Percentiles rank a stretch among this genome's conserved stretches.
Conservation (phyloP, 1,140 invertebrate species). For the Chelonus insularis region DNA sequence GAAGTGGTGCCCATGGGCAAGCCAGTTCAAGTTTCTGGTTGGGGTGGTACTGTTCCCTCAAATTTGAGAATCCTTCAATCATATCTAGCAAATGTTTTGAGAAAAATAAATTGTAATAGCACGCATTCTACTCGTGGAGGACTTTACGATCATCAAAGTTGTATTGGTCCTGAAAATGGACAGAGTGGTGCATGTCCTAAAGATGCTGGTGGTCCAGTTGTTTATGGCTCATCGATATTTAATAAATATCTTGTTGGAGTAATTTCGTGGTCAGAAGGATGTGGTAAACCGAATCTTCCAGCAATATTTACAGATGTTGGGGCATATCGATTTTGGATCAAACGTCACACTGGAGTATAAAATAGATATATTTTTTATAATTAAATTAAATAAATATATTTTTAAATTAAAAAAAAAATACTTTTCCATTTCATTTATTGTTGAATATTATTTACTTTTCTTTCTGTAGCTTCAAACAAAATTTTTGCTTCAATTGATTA, state of each 20-base stretch:
- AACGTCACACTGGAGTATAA: neutral
- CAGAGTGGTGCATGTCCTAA: neutral
- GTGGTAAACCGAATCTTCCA: neutral
- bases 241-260: neutral
- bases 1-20: neutral
- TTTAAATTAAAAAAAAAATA: too few relatives aligned
- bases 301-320: neutral
- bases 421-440: too few relatives aligned
- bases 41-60: neutral
- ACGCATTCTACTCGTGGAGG: neutral
- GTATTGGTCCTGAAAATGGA: neutral
- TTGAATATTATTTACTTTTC: too few relatives aligned
- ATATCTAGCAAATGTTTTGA: neutral
- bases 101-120: neutral
- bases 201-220: neutral
- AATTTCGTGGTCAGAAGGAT: slow-evolving; percentile 1
- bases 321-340: neutral
- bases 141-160: slow-evolving; percentile 1
- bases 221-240: too few relatives aligned
- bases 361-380: too few relatives aligned
- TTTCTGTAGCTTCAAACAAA: too few relatives aligned
- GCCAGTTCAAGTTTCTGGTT: neutral
- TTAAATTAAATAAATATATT: too few relatives aligned
- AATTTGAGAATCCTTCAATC: neutral
- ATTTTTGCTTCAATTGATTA: too few relatives aligned